phyloP scores from a whole-genome alignment of 2,888 invertebrate species.

The Phyllotreta cruciferae region DNA sequence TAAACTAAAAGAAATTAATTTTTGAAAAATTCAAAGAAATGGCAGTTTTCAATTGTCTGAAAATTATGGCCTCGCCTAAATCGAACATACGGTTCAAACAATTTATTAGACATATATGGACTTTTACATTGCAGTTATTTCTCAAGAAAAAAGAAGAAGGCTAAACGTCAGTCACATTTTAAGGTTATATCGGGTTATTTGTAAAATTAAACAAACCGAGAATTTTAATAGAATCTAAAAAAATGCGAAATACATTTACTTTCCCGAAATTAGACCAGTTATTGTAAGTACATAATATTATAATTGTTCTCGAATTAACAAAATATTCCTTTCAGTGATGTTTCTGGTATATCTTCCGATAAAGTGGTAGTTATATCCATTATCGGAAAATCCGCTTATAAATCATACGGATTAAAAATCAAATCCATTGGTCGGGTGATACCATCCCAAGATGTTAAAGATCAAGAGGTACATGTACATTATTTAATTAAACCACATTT shows the following conservation, averaged over 20 bases:
- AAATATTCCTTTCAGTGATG: slow-evolving; percentile 46
- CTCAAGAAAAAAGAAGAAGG: too few relatives aligned
- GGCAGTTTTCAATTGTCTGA: too few relatives aligned
- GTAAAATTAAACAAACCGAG: not conserved
- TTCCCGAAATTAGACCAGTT: slow-evolving; percentile 44
- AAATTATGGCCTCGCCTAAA: too few relatives aligned
- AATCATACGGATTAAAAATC: slow-evolving; percentile 70
- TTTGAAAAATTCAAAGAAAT: too few relatives aligned
- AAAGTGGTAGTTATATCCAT: slow-evolving; percentile 75
- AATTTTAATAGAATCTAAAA: slow-evolving; percentile 7
- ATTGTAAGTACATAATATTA: slow-evolving; percentile 39
- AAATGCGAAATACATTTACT: slow-evolving; percentile 44
- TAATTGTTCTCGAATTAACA: slow-evolving; percentile 2
- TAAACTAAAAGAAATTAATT: too few relatives aligned
- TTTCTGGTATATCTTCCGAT: slow-evolving; percentile 53
- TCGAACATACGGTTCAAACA: too few relatives aligned
- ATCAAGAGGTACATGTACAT: slow-evolving; percentile 36
- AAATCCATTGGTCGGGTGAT: slow-evolving; percentile 65
- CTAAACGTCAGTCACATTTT: too few relatives aligned
- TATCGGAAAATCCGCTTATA: slow-evolving; percentile 74
- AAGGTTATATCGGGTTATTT: not conserved
- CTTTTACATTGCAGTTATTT: too few relatives aligned
- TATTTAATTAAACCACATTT: not conserved
- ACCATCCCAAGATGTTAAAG: slow-evolving; percentile 53
- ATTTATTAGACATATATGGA: too few relatives aligned